Evolutionary conservation across 2,113 vertebrate genomes (phyloP), one percentile per base, ranked within the genome.

Genomic region (Microtus montanus): DNA sequence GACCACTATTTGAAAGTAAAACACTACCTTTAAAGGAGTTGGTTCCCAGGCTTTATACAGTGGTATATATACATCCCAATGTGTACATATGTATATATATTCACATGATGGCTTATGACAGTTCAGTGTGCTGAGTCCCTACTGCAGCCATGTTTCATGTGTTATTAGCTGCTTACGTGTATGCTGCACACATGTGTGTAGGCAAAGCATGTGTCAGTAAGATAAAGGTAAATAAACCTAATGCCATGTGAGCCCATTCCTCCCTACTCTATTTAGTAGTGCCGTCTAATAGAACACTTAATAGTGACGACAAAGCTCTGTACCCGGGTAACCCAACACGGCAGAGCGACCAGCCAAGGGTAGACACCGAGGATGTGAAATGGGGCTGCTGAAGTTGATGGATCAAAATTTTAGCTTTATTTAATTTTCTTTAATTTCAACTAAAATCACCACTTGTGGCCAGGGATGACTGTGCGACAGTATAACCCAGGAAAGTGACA

Each of bases 361-460:
- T 33, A 35, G 33, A 44, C 30, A 17, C 2, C 30, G 26, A 91
- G 20, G 7, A 30, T 49, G 80, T 64, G 19, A 80, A 79, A 64
- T 70, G 5, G 84, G 77, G 1, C 20, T 54, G 24, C 41, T 85
- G 11, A 12, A 61, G 64, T 30, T 30, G 44, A 92, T 15, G 1
- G 30, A 78, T 8, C 26, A 38, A 89, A 66, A 66, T 79, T 63
- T 89, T 82, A 83, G 11, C 89, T 79, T 89, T 49, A 86, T 64
- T 89, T 87, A 64, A 66, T 78, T 92, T 88, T 86, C 64, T 49
- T 68, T 17, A 38, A 11, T 93, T 95, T 92, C 70, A 78, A 73
- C 63, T 84, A 54, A 49, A 93, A n/a, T 89, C 17, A 52, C n/a
- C 74, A 71, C 54, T 44, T 44, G 61, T 77, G 41, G 2, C 35